A percentile compares a stretch with the other conserved stretches of the same genome.
Evolutionary conservation across 2,888 invertebrate species (phyloP).

Genomic region (Cataglyphis altisquamis): DNA sequence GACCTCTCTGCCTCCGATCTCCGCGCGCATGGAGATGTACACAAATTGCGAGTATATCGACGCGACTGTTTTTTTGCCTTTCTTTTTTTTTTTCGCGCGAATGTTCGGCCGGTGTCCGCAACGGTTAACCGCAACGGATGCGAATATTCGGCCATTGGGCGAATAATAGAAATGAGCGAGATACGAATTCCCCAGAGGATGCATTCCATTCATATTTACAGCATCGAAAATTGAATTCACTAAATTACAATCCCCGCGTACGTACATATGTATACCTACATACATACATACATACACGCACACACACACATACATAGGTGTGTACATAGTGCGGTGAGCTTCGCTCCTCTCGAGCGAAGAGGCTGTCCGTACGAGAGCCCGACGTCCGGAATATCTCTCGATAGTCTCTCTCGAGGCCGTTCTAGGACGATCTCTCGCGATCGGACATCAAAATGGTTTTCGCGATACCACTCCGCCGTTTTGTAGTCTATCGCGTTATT

Average conservation of each 20-base stretch:
- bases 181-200: background rate
- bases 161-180: constrained; percentile 6
- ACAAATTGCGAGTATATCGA: background rate
- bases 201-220: constrained; percentile 3
- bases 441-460: constrained; percentile 22
- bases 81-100: background rate
- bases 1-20: background rate
- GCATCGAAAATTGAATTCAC: constrained; percentile 20
- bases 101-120: background rate
- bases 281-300: background rate
- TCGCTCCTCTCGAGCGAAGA: constrained; percentile 44
- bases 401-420: constrained; percentile 38
- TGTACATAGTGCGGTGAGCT: background rate
- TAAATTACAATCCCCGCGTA: constrained; percentile 7
- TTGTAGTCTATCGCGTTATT: constrained; percentile 2
- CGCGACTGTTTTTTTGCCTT: background rate
- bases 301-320: background rate
- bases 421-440: constrained; percentile 28
- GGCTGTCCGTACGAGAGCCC: constrained; percentile 42
- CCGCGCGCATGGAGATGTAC: background rate
- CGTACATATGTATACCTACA: background rate
- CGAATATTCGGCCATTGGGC: background rate
- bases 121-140: background rate
- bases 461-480: constrained; percentile 15
- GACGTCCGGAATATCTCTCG: constrained; percentile 51